Conservation (phyloP, 2,113 vertebrate species). For the Crocuta crocuta region DNA sequence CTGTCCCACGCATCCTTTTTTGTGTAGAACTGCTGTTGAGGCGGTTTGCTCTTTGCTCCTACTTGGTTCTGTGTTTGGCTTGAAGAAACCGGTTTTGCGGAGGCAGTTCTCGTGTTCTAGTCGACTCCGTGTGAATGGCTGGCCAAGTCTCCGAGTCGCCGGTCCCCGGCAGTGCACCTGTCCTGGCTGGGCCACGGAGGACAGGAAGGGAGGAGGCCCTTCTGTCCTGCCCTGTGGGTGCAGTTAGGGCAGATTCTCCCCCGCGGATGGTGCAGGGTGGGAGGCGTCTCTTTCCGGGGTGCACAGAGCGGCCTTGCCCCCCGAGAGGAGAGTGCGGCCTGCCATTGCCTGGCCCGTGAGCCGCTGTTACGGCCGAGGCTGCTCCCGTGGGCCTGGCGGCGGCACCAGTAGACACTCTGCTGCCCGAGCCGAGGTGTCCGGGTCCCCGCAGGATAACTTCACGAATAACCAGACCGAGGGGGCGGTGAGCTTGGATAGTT, state of each 20-base stretch:
- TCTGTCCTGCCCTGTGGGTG: not conserved
- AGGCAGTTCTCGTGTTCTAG: not conserved
- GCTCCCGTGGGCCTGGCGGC: not conserved
- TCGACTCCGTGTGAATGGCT: no score
- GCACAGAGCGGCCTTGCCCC: not conserved
- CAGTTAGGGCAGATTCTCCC: not conserved
- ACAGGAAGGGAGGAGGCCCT: not conserved
- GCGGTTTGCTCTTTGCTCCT: not conserved
- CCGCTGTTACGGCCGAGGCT: fast-evolving
- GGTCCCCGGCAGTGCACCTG: not conserved
- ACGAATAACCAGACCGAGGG: not conserved
- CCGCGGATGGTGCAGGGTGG: fast-evolving
- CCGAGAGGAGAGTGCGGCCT: fast-evolving
- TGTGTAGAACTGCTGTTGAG: not conserved
- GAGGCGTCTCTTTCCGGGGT: not conserved
- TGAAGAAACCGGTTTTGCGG: not conserved
- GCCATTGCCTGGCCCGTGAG: not conserved
- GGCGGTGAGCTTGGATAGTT: not conserved
- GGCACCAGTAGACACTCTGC: not conserved
- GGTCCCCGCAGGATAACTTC: not conserved
- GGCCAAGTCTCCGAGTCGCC: fast-evolving
- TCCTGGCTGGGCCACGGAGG: no score
- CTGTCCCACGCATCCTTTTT: not conserved
- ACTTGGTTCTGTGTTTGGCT: not conserved
- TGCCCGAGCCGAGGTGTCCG: not conserved